Evolutionary conservation across 2,797 vertebrate species (phyloP).

Genomic region (Argentina silus): DNA sequence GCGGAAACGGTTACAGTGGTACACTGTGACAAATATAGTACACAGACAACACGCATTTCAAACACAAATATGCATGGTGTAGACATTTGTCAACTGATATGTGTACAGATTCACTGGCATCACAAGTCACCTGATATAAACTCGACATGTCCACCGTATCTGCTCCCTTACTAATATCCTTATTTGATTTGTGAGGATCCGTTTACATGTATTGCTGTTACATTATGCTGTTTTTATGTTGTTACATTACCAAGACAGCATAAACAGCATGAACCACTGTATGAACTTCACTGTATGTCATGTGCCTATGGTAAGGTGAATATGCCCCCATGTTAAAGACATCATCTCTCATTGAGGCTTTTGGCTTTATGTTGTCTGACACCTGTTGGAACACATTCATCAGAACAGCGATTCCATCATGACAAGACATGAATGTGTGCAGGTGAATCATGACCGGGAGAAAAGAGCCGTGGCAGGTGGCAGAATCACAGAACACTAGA

Average conservation of each 20-base stretch:
- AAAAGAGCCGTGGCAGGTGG: constrained; percentile 59
- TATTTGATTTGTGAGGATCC: not conserved
- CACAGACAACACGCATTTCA: constrained; percentile 9
- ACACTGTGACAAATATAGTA: constrained; percentile 31
- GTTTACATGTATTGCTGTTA: not conserved
- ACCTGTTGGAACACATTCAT: constrained; percentile 69
- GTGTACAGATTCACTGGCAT: not conserved
- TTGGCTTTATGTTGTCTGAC: constrained; percentile 41
- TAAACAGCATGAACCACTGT: no score
- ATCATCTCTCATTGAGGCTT: constrained; percentile 11
- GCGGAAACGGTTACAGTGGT: constrained; percentile 15
- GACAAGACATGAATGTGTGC: constrained; percentile 49
- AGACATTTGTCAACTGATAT: not conserved
- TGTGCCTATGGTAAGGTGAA: not conserved
- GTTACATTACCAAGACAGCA: no score
- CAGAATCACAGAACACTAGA: constrained; percentile 1
- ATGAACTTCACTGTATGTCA: not conserved
- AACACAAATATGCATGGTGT: constrained; percentile 1
- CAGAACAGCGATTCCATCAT: constrained; percentile 8
- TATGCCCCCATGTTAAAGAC: constrained; percentile 19
- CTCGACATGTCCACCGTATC: not conserved
- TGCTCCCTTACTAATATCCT: not conserved
- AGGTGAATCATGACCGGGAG: constrained; percentile 65
- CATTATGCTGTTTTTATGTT: no score
- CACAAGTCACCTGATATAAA: not conserved